Evolutionary conservation across 2,113 vertebrate genomes (phyloP).

Genomic region (Mola mola): DNA sequence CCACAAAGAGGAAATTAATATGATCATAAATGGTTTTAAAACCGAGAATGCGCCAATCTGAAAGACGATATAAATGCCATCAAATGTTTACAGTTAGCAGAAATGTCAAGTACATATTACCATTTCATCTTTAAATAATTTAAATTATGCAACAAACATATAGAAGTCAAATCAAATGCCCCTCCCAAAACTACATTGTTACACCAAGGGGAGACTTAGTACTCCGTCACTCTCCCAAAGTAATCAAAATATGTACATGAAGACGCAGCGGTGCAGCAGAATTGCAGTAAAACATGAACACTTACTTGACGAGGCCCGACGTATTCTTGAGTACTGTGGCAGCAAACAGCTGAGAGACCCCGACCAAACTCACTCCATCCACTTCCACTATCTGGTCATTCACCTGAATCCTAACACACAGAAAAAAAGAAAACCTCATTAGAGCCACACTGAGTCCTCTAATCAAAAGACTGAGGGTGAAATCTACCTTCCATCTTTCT

Average conservation of each 20-base stretch:
- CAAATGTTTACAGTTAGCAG: too few species aligned
- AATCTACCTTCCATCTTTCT: conserved; percentile 85
- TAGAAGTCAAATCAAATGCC: conserved; percentile 11
- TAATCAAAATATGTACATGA: background rate
- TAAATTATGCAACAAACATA: background rate
- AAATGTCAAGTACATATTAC: conserved; percentile 5
- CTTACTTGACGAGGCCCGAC: conserved; percentile 88
- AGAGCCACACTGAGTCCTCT: background rate
- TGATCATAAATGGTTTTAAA: too few species aligned
- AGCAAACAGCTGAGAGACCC: conserved; percentile 92
- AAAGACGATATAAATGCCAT: too few species aligned
- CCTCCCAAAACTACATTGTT: too few species aligned
- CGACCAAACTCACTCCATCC: conserved; percentile 89
- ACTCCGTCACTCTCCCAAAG: background rate
- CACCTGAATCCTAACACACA: conserved; percentile 85
- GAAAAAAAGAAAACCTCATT: background rate
- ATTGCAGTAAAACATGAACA: background rate
- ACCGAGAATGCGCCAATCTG: too few species aligned
- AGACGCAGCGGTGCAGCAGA: background rate
- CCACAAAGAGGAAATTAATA: too few species aligned
- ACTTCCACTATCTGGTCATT: conserved; percentile 95
- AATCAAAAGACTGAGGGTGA: background rate
- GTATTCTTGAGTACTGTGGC: conserved; percentile 92
- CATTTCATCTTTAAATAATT: conserved; percentile 41
- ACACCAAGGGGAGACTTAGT: background rate